These are phyloP conservation scores for Pasiphila rectangulata DNA, from an alignment of 2,888 invertebrate genomes.

Conservation along the genomic window DNA sequence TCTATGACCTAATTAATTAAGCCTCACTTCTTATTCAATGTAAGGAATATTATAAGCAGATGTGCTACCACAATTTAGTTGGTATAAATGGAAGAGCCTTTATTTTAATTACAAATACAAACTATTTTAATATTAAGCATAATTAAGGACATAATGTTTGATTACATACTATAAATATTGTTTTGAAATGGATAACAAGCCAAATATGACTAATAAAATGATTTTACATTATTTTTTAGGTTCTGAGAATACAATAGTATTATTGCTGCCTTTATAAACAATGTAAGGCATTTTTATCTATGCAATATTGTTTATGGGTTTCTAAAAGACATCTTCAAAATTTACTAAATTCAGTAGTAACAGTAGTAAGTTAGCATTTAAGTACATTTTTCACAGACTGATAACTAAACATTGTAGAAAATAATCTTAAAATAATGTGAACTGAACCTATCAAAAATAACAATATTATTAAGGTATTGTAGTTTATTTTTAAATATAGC, in stretches of 20 bases:
- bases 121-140: constrained; percentile 1
- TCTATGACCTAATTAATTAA: neutral
- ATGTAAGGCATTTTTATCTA: neutral
- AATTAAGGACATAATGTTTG: constrained; percentile 5
- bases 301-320: neutral
- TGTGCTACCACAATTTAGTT: constrained; percentile 22
- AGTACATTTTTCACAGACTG: neutral
- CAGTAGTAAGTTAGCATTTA: neutral
- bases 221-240: neutral
- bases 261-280: neutral
- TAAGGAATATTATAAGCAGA: constrained; percentile 8
- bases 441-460: neutral
- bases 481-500: too few species aligned
- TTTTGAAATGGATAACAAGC: constrained; percentile 10
- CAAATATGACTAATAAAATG: constrained; percentile 3
- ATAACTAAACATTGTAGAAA: neutral
- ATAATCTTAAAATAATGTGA: neutral
- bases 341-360: neutral
- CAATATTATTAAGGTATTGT: neutral
- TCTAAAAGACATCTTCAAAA: too few species aligned
- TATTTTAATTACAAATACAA: constrained; percentile 12
- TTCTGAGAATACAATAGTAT: constrained; percentile 4
- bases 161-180: constrained; percentile 6
- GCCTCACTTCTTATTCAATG: constrained; percentile 4
- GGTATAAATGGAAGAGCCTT: constrained; percentile 11